Percentiles rank a stretch among this genome's conserved stretches.
Evolutionary conservation across 2,888 invertebrate species (phyloP).

Genomic region (Miltochrista miniata): DNA sequence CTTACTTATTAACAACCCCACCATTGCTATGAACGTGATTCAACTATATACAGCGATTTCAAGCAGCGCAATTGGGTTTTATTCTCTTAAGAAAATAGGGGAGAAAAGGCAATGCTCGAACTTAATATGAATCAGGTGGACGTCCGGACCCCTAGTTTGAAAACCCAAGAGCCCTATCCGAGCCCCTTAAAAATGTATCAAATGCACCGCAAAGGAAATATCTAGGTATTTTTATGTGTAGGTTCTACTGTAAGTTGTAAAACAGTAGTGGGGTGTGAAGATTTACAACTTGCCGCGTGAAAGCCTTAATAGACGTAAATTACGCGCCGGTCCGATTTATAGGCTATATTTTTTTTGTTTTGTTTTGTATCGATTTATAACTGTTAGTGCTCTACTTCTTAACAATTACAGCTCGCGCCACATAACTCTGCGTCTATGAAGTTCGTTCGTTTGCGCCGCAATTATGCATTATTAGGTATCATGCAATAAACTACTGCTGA

Average conservation of each 20-base stretch:
- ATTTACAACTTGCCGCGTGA: slow-evolving; percentile 75
- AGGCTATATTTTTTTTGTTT: slow-evolving; percentile 69
- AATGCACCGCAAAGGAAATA: slow-evolving; percentile 49
- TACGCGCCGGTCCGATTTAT: slow-evolving; percentile 76
- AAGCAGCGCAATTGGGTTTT: slow-evolving; percentile 39
- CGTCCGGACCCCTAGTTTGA: slow-evolving; percentile 29
- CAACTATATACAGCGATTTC: slow-evolving; percentile 32
- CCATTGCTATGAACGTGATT: slow-evolving; percentile 28
- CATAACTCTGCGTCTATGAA: too few relatives aligned
- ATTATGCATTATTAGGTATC: too few relatives aligned
- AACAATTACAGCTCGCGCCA: too few relatives aligned
- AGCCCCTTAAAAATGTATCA: slow-evolving; percentile 72
- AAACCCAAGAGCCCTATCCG: slow-evolving; percentile 61
- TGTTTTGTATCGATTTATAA: slow-evolving; percentile 66
- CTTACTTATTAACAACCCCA: slow-evolving; percentile 9
- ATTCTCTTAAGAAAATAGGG: slow-evolving; percentile 35
- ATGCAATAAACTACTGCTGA: too few relatives aligned
- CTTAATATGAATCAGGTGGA: slow-evolving; percentile 43
- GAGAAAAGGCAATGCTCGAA: slow-evolving; percentile 16
- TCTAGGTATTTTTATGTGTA: slow-evolving; percentile 17
- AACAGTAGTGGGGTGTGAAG: slow-evolving; percentile 64
- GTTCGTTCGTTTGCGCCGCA: too few relatives aligned
- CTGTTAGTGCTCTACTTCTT: slow-evolving; percentile 20
- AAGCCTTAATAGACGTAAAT: slow-evolving; percentile 79
- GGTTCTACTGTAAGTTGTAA: slow-evolving; percentile 54